These are phyloP conservation scores for Petrocephalus sullivani DNA, from an alignment of 2,797 vertebrate species.

Conservation along the genomic window DNA sequence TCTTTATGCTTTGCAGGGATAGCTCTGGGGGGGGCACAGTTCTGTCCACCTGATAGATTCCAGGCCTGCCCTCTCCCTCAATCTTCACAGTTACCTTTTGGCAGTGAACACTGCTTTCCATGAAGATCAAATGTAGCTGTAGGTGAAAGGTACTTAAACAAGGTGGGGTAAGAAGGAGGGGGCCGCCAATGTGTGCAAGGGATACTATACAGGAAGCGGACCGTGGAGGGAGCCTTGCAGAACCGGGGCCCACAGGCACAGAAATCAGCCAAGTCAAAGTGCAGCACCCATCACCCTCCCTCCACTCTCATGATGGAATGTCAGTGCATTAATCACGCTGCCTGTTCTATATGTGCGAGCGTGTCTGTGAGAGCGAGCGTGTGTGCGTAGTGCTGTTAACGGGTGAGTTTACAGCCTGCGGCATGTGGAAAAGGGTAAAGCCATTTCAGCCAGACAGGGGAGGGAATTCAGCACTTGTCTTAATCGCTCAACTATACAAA, in stretches of 20 bases:
- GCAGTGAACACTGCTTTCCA: background rate
- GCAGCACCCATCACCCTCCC: background rate
- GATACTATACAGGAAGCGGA: background rate
- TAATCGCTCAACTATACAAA: background rate
- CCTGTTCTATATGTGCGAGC: conserved; percentile 19
- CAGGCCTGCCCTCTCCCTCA: background rate
- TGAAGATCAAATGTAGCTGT: background rate
- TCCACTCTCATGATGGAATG: conserved; percentile 28
- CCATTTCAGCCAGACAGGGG: background rate
- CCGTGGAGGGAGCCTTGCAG: background rate
- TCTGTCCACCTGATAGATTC: background rate
- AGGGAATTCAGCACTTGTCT: background rate
- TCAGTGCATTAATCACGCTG: conserved; percentile 37
- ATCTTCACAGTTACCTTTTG: background rate
- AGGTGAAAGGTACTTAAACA: background rate
- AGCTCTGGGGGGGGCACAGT: background rate
- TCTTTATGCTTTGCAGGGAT: background rate
- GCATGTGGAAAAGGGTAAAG: background rate
- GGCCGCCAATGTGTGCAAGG: background rate
- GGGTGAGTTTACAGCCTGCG: background rate
- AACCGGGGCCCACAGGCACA: background rate
- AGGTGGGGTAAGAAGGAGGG: background rate
- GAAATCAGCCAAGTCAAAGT: background rate
- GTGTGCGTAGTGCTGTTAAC: background rate
- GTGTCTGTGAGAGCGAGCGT: background rate